These are phyloP conservation scores for Heliconius cydno DNA, from an alignment of 2,888 invertebrate genomes.

Conservation along the genomic window DNA sequence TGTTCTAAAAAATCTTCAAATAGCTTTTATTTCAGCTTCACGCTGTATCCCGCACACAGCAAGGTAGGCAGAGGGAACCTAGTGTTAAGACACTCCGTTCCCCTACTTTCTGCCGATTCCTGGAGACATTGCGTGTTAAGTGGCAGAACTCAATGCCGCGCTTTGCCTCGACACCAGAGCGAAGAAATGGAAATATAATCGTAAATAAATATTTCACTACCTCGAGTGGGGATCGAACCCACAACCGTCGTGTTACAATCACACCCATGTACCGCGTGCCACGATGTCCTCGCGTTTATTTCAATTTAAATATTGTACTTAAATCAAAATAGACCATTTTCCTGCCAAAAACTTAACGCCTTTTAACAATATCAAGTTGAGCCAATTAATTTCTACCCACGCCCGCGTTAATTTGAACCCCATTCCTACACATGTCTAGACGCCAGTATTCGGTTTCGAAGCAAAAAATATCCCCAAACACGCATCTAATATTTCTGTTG, in stretches of 20 bases:
- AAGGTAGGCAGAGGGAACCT: too few species aligned
- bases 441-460: conserved; percentile 67
- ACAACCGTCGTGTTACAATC: too few species aligned
- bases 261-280: too few species aligned
- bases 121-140: too few species aligned
- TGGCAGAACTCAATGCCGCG: too few species aligned
- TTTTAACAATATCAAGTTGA: conserved; percentile 29
- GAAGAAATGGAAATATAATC: too few species aligned
- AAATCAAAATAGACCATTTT: background rate
- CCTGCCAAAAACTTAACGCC: background rate
- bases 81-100: too few species aligned
- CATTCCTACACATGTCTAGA: conserved; percentile 66
- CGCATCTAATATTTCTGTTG: conserved; percentile 76
- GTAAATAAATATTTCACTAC: too few species aligned
- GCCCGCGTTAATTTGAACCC: conserved; percentile 42
- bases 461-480: conserved; percentile 72
- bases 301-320: background rate
- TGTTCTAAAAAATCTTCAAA: background rate
- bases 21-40: background rate
- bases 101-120: too few species aligned
- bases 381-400: conserved; percentile 55
- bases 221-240: too few species aligned
- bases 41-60: too few species aligned
- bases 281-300: background rate
- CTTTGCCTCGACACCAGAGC: too few species aligned